Conservation (phyloP, 2,113 vertebrate species). For the Fregata magnificens region DNA sequence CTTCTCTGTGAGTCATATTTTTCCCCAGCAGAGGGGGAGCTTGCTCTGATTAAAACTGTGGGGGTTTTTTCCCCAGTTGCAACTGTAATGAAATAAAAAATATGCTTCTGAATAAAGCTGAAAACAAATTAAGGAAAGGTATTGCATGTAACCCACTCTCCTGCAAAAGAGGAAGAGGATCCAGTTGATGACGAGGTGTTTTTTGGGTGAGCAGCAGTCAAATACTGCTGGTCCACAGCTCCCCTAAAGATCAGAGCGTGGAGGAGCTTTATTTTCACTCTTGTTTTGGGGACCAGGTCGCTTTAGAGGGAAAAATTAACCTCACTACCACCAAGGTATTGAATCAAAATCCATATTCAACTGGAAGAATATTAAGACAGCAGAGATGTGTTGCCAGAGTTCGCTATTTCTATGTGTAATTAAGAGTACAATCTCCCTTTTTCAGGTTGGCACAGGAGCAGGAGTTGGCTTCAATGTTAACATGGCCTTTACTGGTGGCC, state of each 20-base stretch:
- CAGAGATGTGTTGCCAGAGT: not conserved
- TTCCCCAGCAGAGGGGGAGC: constrained; percentile 57
- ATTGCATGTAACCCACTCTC: not conserved
- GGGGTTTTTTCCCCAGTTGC: not conserved
- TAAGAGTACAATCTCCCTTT: not conserved
- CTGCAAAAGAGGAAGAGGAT: not conserved
- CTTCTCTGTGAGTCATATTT: not conserved
- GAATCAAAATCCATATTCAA: not conserved
- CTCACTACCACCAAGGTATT: not conserved
- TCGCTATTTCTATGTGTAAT: not conserved
- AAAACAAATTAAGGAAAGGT: not conserved
- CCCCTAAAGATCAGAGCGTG: not conserved
- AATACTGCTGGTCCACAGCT: not conserved
- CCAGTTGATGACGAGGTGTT: not conserved
- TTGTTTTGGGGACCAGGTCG: not conserved
- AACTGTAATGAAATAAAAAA: not conserved
- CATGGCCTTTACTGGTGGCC: constrained; percentile 95
- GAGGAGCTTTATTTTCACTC: not conserved
- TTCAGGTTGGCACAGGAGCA: constrained; percentile 88
- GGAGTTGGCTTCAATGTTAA: constrained; percentile 95
- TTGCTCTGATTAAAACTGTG: not conserved
- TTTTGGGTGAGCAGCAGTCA: not conserved
- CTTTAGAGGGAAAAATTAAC: not conserved
- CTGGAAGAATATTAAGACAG: not conserved
- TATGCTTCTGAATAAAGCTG: not conserved